phyloP scores from a whole-genome alignment of 2,888 invertebrate genomes.

The Drosophila leonis region DNA sequence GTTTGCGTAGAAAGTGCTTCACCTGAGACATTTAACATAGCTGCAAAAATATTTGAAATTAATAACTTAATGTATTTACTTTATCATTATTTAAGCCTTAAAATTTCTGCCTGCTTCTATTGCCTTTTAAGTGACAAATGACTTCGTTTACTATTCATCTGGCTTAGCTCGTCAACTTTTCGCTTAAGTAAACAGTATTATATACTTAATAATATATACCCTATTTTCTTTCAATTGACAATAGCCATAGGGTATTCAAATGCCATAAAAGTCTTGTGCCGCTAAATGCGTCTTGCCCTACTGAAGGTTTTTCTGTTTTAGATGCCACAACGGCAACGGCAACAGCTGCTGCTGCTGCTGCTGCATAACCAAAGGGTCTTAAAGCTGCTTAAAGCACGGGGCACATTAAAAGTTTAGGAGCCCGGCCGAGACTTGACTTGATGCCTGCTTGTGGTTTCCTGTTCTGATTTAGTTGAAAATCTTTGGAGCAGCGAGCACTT shows the following conservation, averaged over 20 bases:
- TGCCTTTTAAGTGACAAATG: not conserved
- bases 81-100: not conserved
- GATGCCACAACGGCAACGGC: constrained; percentile 13
- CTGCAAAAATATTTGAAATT: not conserved
- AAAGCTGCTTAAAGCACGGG: constrained; percentile 53
- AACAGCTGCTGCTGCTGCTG: not conserved
- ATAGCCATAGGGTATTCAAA: constrained; percentile 39
- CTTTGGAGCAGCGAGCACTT: constrained; percentile 29
- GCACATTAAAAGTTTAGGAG: constrained; percentile 36
- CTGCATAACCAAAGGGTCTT: constrained; percentile 46
- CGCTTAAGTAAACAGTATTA: not conserved
- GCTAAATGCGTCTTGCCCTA: constrained; percentile 23
- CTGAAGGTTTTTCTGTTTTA: constrained; percentile 10
- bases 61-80: not conserved
- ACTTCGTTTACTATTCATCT: not conserved
- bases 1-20: not conserved
- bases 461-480: constrained; percentile 30
- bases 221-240: not conserved
- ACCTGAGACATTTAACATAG: not conserved
- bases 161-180: not conserved
- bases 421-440: not conserved
- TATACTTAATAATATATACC: not conserved
- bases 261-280: constrained; percentile 52
- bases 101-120: not conserved
- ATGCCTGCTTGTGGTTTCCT: constrained; percentile 54